These are phyloP conservation scores for Drosophila melanosoma DNA, from an alignment of 2,888 invertebrate genomes.

Conservation along the genomic window DNA sequence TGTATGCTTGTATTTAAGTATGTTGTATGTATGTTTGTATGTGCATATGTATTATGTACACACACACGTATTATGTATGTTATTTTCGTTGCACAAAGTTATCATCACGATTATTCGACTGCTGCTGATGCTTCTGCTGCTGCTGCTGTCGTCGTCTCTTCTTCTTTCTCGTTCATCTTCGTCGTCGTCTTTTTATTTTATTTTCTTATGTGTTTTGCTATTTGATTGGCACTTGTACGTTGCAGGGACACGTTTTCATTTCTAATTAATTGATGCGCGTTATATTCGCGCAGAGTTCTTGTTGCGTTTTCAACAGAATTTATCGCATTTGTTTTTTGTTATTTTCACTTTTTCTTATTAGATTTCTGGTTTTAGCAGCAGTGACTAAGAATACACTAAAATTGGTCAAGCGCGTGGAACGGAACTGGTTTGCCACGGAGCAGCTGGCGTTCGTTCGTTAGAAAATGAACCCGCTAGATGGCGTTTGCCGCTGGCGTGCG, in stretches of 20 bases:
- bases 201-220: conserved; percentile 34
- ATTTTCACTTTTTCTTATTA: conserved; percentile 73
- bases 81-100: conserved; percentile 76
- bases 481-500: conserved; percentile 17
- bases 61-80: conserved; percentile 71
- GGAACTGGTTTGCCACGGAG: conserved; percentile 60
- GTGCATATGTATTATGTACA: conserved; percentile 58
- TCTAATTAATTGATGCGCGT: conserved; percentile 53
- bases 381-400: conserved; percentile 65
- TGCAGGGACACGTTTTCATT: conserved; percentile 31
- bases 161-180: conserved; percentile 74
- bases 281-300: conserved; percentile 47
- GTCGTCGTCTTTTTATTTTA: conserved; percentile 43
- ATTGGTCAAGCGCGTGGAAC: conserved; percentile 64
- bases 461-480: conserved; percentile 44
- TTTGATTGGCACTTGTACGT: conserved; percentile 13
- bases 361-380: conserved; percentile 65
- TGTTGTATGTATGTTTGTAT: conserved; percentile 2
- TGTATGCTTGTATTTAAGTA: conserved; percentile 40
- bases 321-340: conserved; percentile 80
- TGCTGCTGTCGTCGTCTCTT: conserved; percentile 75
- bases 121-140: conserved; percentile 72
- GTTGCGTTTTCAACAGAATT: conserved; percentile 63
- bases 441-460: conserved; percentile 1
- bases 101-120: conserved; percentile 69